Evolutionary conservation across 2,797 vertebrate species (phyloP).

Genomic region (Acridotheres tristis): DNA sequence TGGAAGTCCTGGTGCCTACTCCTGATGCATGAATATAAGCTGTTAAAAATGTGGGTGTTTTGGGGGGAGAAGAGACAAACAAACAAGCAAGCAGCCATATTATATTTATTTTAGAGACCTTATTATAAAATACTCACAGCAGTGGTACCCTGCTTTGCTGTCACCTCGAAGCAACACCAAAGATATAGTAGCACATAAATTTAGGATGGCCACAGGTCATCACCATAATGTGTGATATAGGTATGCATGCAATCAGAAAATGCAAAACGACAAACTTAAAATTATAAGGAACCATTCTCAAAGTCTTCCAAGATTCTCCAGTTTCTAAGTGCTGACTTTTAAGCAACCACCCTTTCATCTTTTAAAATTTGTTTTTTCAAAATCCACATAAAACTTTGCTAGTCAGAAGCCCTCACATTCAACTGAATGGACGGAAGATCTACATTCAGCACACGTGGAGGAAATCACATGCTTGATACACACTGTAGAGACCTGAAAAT

Average conservation of each 20-base stretch:
- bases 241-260: not conserved
- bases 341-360: not conserved
- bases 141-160: not conserved
- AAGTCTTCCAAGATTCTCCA: not conserved
- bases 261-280: not conserved
- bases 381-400: not conserved
- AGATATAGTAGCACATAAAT: not conserved
- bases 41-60: not conserved
- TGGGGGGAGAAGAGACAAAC: not conserved
- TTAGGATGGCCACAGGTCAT: not conserved
- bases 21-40: not conserved
- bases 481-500: not conserved
- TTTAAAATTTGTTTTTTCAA: not conserved
- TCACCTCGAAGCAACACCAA: not conserved
- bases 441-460: not conserved
- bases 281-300: not conserved
- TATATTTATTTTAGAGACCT: not conserved
- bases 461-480: not conserved
- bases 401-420: not conserved
- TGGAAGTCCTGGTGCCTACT: not conserved
- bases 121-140: not conserved
- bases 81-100: not conserved
- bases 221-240: not conserved
- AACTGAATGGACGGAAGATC: rapidly evolving
- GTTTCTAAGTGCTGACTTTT: not conserved